Evolutionary conservation across 2,113 vertebrate species (phyloP).

Genomic region (Centrocercus urophasianus): DNA sequence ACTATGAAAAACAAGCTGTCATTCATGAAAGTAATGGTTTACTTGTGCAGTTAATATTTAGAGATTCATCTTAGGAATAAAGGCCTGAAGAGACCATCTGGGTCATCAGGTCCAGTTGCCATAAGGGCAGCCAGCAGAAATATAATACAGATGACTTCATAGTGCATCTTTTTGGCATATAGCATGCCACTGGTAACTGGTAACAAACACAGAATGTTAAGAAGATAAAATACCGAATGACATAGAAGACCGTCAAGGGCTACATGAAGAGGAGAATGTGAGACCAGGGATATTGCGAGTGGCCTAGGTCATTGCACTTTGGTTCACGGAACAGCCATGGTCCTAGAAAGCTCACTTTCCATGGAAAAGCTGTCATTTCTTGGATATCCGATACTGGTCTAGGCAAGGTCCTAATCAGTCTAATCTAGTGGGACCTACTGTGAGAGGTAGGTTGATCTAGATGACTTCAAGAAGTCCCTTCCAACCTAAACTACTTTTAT

Average conservation of each 20-base stretch:
- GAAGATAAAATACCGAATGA: not conserved
- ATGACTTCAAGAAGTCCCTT: not conserved
- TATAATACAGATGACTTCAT: not conserved
- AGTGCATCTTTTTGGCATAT: not conserved
- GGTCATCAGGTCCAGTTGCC: not conserved
- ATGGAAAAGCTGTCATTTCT: not conserved
- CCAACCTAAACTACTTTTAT: not conserved
- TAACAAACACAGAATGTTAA: not conserved
- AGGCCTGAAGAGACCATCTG: not conserved
- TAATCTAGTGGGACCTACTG: not conserved
- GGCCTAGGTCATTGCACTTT: not conserved
- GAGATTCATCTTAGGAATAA: not conserved
- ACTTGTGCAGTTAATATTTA: conserved; percentile 4
- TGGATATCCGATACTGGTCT: not conserved
- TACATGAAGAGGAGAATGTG: not conserved
- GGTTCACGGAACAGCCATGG: not conserved
- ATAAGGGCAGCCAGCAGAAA: not conserved
- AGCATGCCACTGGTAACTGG: not conserved
- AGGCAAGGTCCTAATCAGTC: not conserved
- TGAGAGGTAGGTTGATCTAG: not conserved
- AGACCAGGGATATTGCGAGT: not conserved
- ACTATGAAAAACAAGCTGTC: conserved; percentile 42
- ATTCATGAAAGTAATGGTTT: not conserved
- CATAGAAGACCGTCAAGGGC: not conserved
- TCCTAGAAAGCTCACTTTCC: not conserved